Base-by-base conservation (phyloP, 1,140 invertebrate species). In the Panagrolaimus sp. region DNA sequence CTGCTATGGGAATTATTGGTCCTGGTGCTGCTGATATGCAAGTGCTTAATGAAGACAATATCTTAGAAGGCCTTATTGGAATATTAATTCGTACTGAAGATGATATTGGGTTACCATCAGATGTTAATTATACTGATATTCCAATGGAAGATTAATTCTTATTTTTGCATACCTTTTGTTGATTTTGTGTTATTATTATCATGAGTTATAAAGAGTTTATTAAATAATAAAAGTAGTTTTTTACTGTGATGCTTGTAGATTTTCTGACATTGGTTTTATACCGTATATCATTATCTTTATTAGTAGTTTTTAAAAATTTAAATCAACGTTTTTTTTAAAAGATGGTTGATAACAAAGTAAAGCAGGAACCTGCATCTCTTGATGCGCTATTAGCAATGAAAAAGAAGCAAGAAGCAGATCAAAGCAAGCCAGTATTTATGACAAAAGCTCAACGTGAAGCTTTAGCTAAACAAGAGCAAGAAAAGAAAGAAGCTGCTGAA, bases 401-500 rank as follows among this genome's bases (percentile, higher is more conserved):
- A n/a, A n/a, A n/a, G n/a, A n/a, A n/a, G n/a, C n/a, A n/a, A n/a
- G n/a, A n/a, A n/a, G 31, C 7, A 38, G 31, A 2, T 38, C 31
- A 2, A 38, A 38, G 31, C 31, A 38, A 57, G n/a, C 51, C 51
- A 4, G 51, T 57, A 14, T 57, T 57, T 20, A 0, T 57, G n/a
- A n/a, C 51, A 11, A 57, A 57, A 57, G 51, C 51, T 13, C 51
- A 57, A 27, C 51, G 51, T 3, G 51, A 57, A 57, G 51, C 51
- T 13, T 20, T 57, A 11, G 51, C 51, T 2, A 57, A 57, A 16
- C 13, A 57, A 20, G 51, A 57, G 13, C 51, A 57, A 23, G 51
- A 57, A 57, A 27, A 57, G 51, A 20, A 27, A 25, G 51, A 57
- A 57, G 51, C 51, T 11, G 51, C 51, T 16, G 74, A 82, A 42